phyloP scores from a whole-genome alignment of 2,113 vertebrate species.

The Dromiciops gliroides region DNA sequence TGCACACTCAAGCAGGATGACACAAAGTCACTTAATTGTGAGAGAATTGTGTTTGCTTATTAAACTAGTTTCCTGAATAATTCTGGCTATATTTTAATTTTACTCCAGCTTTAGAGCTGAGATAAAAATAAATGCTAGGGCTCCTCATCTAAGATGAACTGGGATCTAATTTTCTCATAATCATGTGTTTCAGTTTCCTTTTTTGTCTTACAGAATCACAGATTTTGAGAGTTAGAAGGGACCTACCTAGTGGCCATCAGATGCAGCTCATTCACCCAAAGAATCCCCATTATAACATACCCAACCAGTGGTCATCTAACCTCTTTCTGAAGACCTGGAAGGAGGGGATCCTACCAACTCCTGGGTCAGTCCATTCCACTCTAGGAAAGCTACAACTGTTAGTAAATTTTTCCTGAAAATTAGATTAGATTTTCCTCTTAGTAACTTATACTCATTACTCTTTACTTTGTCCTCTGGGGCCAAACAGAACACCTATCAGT shows the following conservation, averaged over 20 bases:
- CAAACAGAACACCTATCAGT: not conserved
- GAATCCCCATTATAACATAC: not conserved
- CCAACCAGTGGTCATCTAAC: not conserved
- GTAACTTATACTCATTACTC: not conserved
- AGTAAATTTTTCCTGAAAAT: not conserved
- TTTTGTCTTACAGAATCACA: not conserved
- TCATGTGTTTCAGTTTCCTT: not conserved
- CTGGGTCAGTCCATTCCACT: not conserved
- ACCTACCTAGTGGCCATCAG: not conserved
- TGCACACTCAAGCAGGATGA: not conserved
- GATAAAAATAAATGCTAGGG: not conserved
- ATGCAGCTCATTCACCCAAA: not conserved
- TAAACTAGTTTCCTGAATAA: slow-evolving; percentile 26
- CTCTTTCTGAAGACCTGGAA: not conserved
- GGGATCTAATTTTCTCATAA: not conserved
- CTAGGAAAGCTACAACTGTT: not conserved
- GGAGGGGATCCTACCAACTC: not conserved
- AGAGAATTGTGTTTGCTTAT: slow-evolving; percentile 52
- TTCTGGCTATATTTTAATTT: not conserved
- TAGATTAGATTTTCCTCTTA: not conserved
- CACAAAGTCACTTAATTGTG: slow-evolving; percentile 8
- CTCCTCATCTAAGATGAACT: not conserved
- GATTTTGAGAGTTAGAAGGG: not conserved
- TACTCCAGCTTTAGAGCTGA: not conserved
- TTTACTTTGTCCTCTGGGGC: not conserved